phyloP scores from a whole-genome alignment of 2,797 vertebrate species.

The Xiphorhynchus erythropygius region DNA sequence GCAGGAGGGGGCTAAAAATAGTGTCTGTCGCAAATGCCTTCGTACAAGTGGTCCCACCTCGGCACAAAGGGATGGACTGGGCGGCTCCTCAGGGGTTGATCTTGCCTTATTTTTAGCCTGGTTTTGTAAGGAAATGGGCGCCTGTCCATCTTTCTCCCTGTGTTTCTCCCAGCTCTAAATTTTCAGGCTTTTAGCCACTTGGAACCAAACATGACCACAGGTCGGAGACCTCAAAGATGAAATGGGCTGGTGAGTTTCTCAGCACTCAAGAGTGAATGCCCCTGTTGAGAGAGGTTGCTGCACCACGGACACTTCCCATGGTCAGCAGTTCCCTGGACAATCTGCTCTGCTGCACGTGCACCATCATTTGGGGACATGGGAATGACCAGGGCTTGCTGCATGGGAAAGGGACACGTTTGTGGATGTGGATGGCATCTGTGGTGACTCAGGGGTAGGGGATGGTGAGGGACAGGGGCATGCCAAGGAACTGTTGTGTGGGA shows the following conservation, averaged over 20 bases:
- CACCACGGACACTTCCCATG: not conserved
- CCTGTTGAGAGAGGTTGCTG: not conserved
- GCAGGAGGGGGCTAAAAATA: not conserved
- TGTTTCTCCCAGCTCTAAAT: not conserved
- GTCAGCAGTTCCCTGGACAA: not conserved
- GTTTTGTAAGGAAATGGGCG: not conserved
- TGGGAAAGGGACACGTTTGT: not conserved
- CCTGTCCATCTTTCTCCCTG: not conserved
- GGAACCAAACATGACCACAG: not conserved
- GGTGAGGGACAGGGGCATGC: not conserved
- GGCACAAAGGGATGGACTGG: not conserved
- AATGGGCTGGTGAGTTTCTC: not conserved
- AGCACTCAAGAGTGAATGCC: not conserved
- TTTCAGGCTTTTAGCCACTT: not conserved
- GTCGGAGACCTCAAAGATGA: not conserved
- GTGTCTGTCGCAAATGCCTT: not conserved
- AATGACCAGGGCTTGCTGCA: not conserved
- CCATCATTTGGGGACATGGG: not conserved
- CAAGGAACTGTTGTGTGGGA: not conserved
- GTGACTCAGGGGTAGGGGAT: not conserved
- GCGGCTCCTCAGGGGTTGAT: not conserved
- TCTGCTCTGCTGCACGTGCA: rapidly evolving
- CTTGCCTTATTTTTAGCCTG: not conserved
- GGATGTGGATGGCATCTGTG: not conserved
- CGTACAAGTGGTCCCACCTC: not conserved